These are phyloP conservation scores for Nicator chloris DNA, from an alignment of 2,113 vertebrate species.

Conservation along the genomic window DNA sequence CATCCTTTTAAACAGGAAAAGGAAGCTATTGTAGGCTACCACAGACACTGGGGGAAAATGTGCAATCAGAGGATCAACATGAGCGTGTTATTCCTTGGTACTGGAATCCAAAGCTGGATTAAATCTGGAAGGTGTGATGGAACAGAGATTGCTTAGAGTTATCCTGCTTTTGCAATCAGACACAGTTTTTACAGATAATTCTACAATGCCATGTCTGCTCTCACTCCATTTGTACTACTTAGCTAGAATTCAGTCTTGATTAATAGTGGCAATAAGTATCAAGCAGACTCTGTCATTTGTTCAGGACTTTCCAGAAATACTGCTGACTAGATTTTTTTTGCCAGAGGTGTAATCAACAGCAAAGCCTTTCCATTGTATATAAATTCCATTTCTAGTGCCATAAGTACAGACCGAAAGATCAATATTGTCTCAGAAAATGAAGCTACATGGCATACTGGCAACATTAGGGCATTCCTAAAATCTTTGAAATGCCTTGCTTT, in stretches of 20 bases:
- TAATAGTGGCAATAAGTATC: background rate
- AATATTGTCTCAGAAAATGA: background rate
- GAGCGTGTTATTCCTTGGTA: background rate
- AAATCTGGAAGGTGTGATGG: background rate
- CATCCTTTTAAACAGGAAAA: background rate
- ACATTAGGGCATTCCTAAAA: background rate
- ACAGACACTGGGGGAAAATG: background rate
- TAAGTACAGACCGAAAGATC: background rate
- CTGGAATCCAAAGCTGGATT: background rate
- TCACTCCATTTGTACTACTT: background rate
- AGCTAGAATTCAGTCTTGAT: background rate
- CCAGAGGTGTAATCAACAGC: background rate
- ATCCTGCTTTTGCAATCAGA: background rate
- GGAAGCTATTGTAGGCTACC: background rate
- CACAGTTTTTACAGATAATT: background rate
- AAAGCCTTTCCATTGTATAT: background rate
- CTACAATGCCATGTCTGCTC: background rate
- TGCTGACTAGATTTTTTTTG: background rate
- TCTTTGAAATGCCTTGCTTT: background rate
- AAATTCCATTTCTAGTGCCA: background rate
- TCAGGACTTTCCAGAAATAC: background rate
- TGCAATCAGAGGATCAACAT: background rate
- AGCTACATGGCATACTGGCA: background rate
- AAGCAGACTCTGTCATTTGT: background rate
- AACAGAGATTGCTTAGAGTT: background rate